Conservation (phyloP, 2,888 invertebrate genomes). For the Pterobdella sp. region DNA sequence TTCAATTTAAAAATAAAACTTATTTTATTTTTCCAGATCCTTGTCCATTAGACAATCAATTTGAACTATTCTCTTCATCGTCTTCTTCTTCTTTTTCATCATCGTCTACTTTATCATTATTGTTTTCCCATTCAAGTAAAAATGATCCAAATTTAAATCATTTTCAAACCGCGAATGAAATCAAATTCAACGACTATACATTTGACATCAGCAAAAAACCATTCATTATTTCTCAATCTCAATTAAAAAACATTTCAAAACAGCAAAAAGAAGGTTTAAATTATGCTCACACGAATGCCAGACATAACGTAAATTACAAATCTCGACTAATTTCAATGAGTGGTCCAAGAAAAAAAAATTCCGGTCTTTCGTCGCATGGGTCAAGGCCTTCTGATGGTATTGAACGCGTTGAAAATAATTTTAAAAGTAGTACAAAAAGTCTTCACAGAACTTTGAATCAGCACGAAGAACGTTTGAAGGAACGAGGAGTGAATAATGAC, state of each 20-base stretch:
- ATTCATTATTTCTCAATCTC: not conserved
- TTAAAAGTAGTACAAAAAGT: not conserved
- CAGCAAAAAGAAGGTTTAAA: not conserved
- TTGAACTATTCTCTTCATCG: not conserved
- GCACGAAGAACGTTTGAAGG: not conserved
- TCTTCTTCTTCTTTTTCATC: not conserved
- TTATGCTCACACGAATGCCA: not conserved
- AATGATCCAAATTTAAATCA: not conserved
- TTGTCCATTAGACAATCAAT: not conserved
- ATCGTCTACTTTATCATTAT: not conserved
- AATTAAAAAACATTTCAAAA: not conserved
- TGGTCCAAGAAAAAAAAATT: not conserved
- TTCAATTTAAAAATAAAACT: no score
- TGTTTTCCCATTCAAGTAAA: not conserved
- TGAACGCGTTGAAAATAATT: not conserved
- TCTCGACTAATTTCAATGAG: not conserved
- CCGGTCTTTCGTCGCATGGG: not conserved
- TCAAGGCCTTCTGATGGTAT: not conserved
- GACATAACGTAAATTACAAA: not conserved
- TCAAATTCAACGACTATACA: not conserved
- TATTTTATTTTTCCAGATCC: slow-evolving; percentile 1
- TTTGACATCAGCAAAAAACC: not conserved
- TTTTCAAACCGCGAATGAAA: not conserved
- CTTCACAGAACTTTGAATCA: not conserved
- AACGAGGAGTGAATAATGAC: not conserved